Evolutionary conservation across 2,113 vertebrate genomes (phyloP).

Genomic region (Zosterops hypoxanthus): DNA sequence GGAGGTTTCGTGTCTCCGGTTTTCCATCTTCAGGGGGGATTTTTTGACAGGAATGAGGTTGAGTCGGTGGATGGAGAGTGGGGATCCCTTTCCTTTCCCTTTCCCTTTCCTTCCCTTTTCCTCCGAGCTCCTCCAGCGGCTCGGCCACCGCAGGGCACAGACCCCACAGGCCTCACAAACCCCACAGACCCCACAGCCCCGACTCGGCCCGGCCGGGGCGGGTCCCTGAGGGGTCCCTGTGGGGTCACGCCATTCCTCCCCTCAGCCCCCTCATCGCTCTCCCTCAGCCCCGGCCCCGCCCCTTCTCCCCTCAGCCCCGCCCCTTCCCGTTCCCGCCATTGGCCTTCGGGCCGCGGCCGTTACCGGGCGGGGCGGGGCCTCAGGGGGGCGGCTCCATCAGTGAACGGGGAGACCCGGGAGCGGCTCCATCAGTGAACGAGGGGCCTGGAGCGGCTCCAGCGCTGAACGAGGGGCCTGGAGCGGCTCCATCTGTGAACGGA

Average conservation of each 20-base stretch:
- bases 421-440: too few species aligned
- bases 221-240: too few species aligned
- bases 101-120: too few species aligned
- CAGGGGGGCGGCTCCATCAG: background rate
- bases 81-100: background rate
- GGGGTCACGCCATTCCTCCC: too few species aligned
- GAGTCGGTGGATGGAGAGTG: accelerated
- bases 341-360: accelerated
- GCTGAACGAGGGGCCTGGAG: too few species aligned
- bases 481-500: too few species aligned
- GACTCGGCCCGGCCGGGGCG: background rate
- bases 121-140: background rate
- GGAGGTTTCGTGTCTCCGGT: accelerated
- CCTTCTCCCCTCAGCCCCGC: background rate
- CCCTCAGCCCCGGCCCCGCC: too few species aligned
- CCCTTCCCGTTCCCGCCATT: background rate
- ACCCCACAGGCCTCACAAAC: too few species aligned
- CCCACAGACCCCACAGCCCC: too few species aligned
- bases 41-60: accelerated
- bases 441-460: background rate
- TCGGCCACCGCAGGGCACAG: background rate
- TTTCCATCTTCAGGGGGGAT: accelerated
- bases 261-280: background rate
- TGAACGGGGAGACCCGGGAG: background rate
- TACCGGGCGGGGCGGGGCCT: background rate